Conservation (phyloP, 2,888 invertebrate species). For the Orthosia cruda region DNA sequence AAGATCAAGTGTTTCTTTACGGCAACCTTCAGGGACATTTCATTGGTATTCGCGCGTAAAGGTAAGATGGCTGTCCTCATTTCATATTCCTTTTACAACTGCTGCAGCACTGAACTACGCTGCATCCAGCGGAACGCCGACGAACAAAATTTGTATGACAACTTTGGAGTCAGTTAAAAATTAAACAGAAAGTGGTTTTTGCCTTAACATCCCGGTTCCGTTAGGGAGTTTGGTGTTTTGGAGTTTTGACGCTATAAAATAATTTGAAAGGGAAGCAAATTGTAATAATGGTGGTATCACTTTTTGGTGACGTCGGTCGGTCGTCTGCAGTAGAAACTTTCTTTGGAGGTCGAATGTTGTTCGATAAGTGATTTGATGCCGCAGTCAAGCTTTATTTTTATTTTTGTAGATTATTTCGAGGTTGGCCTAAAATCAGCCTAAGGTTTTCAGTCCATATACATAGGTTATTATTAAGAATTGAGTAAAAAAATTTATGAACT, state of each 20-base stretch:
- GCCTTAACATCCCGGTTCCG: constrained; percentile 33
- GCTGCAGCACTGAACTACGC: constrained; percentile 52
- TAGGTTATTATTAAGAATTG: too few relatives aligned
- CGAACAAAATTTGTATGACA: constrained; percentile 61
- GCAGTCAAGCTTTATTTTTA: too few relatives aligned
- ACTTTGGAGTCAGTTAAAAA: constrained; percentile 58
- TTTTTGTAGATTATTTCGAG: too few relatives aligned
- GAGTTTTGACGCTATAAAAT: constrained; percentile 37
- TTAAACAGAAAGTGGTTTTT: constrained; percentile 57
- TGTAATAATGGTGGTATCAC: not conserved
- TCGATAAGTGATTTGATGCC: too few relatives aligned
- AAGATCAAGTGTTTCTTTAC: constrained; percentile 52
- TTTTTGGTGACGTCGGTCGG: not conserved
- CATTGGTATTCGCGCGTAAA: constrained; percentile 56
- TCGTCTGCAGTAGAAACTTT: too few relatives aligned
- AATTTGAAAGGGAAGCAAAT: constrained; percentile 11
- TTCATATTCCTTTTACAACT: constrained; percentile 70
- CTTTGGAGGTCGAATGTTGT: too few relatives aligned
- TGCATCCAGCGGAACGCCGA: constrained; percentile 48
- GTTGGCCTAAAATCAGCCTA: too few relatives aligned
- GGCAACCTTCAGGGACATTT: constrained; percentile 46
- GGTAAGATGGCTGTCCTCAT: constrained; percentile 67
- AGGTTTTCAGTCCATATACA: too few relatives aligned
- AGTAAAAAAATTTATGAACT: too few relatives aligned
- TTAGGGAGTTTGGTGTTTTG: constrained; percentile 32